Base-by-base conservation (phyloP, 2,888 invertebrate species). In the Phrixothrix hirtus region DNA sequence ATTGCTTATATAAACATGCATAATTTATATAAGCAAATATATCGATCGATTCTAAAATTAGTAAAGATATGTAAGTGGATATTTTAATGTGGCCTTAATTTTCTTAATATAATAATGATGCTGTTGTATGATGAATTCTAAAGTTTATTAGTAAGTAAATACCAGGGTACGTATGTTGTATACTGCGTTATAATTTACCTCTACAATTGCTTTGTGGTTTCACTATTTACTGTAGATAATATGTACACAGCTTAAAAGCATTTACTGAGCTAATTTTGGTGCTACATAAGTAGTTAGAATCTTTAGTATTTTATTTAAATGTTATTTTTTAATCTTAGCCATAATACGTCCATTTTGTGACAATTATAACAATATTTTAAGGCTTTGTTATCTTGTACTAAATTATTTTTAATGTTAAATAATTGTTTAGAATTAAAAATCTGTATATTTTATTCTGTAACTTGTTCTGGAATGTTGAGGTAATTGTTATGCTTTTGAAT, bases 201-300 rank as follows among this genome's bases (percentile, higher is more conserved):
- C 26, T 38, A 43, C 16, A 37, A 37, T 34, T 48, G 34, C 37
- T 46, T 55, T 29, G 21, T 52, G 32, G 44, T 53, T 39, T 49
- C 52, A 48, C 29, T 41, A 45, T 50, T 62, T 67, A 60, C 63
- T 70, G 67, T 71, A 70, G 67, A 71, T 70, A 68, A 62, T 59
- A 48, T 69, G 64, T 71, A 71, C 65, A 71, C 65, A 68, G 72
- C 70, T 74, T 71, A 47, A 64, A 65, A 70, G 74, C 74, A 74
- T 74, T 75, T 74, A 73, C 67, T 66, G 74, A 74, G 75, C 75
- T 70, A 68, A 65, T 69, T 49, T 71, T 74, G 75, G 74, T 75
- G 75, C 75, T 75, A 75, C 65, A 68, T 69, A 58, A 62, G 63
- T 70, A 71, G 71, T 62, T 65, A 64, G 61, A 59, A 57, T 60